Conservation (phyloP, 1,140 invertebrate genomes). For the Lasioglossum baleicum region DNA sequence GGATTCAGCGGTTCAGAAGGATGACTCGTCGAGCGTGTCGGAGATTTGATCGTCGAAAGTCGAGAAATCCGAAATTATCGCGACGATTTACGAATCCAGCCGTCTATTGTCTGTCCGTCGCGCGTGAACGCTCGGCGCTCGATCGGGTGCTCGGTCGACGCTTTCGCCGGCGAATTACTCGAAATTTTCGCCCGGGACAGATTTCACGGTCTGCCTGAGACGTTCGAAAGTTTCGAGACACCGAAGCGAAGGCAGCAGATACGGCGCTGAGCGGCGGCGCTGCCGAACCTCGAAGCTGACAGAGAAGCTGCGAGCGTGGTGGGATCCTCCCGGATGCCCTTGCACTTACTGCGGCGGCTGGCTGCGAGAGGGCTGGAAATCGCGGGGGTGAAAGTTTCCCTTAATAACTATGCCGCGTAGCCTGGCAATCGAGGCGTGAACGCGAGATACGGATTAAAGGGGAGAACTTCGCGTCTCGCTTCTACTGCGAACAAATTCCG, state of each 20-base stretch:
- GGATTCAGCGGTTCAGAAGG: no score
- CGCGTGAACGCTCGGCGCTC: slow-evolving; percentile 2
- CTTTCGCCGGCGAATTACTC: slow-evolving; percentile 49
- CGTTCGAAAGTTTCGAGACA: slow-evolving; percentile 67
- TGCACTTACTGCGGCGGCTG: not conserved
- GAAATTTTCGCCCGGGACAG: slow-evolving; percentile 63
- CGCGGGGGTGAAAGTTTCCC: slow-evolving; percentile 63
- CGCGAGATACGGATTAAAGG: slow-evolving; percentile 71
- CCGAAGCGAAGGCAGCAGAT: slow-evolving; percentile 34
- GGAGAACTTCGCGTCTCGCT: slow-evolving; percentile 53
- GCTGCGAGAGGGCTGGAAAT: not conserved
- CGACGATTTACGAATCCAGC: slow-evolving; percentile 40
- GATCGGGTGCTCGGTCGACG: not conserved
- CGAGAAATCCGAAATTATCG: slow-evolving; percentile 22
- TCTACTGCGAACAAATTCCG: slow-evolving; percentile 49
- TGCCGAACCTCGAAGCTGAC: not conserved
- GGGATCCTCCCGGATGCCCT: slow-evolving; percentile 15
- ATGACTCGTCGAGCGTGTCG: no score
- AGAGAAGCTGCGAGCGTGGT: slow-evolving; percentile 14
- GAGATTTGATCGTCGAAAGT: slow-evolving; percentile 15
- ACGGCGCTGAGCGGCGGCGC: slow-evolving; percentile 29
- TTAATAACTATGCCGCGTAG: slow-evolving; percentile 69
- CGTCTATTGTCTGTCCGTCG: slow-evolving; percentile 40
- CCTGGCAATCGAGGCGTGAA: slow-evolving; percentile 67
- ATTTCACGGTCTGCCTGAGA: slow-evolving; percentile 70